Conservation (phyloP, 2,888 invertebrate species). For the Tipula vernalis region DNA sequence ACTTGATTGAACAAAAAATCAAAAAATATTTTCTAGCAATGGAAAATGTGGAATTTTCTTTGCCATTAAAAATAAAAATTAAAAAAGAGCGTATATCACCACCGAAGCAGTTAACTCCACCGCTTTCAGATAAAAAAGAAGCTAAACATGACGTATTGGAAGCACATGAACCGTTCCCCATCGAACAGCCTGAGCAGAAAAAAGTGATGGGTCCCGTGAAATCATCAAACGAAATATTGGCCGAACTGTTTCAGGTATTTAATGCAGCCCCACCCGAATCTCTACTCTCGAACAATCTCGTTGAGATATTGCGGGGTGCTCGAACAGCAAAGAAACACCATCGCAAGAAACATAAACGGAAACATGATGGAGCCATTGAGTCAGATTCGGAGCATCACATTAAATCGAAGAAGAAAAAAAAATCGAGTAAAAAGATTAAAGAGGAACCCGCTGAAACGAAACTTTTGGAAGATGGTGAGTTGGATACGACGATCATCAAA, state of each 20-base stretch:
- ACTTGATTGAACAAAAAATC: not conserved
- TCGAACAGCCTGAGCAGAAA: slow-evolving; percentile 21
- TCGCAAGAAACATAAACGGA: slow-evolving; percentile 25
- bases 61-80: slow-evolving; percentile 20
- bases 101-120: slow-evolving; percentile 21
- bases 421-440: slow-evolving; percentile 25
- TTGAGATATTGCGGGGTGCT: slow-evolving; percentile 23
- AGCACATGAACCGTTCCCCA: not conserved
- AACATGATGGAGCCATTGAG: slow-evolving; percentile 23
- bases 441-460: slow-evolving; percentile 30
- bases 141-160: not conserved
- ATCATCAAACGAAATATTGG: slow-evolving; percentile 53
- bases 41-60: not conserved
- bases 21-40: not conserved
- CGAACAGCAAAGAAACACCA: slow-evolving; percentile 29
- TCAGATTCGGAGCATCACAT: slow-evolving; percentile 15
- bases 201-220: slow-evolving; percentile 32
- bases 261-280: slow-evolving; percentile 56
- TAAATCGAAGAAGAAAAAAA: slow-evolving; percentile 21
- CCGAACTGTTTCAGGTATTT: slow-evolving; percentile 68
- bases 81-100: slow-evolving; percentile 26
- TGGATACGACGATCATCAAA: slow-evolving; percentile 39
- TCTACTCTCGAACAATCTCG: slow-evolving; percentile 27
- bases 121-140: not conserved
- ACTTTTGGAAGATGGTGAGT: slow-evolving; percentile 13